phyloP scores from a whole-genome alignment of 2,113 vertebrate species.

The Sylvilagus bachmani region DNA sequence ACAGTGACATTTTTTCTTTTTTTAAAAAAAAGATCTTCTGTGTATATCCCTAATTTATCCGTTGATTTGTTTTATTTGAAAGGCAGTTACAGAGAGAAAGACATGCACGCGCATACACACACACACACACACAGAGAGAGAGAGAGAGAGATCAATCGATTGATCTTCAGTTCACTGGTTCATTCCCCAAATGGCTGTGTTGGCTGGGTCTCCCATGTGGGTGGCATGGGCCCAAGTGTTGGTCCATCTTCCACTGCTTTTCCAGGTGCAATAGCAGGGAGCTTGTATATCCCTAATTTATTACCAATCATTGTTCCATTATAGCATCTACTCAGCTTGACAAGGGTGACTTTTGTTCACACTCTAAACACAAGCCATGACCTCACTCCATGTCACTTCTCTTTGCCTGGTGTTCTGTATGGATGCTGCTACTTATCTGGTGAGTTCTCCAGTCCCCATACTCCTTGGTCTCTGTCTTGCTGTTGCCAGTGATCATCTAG shows the following conservation, averaged over 20 bases:
- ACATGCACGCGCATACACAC: no score
- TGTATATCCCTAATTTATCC: neutral
- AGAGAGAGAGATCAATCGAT: no score
- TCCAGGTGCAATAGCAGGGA: no score
- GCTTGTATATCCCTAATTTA: neutral
- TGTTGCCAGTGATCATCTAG: neutral
- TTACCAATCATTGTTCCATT: slow-evolving; percentile 24
- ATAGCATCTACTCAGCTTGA: neutral
- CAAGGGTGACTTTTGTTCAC: neutral
- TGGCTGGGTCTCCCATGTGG: no score
- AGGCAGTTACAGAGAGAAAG: no score
- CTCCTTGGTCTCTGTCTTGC: neutral
- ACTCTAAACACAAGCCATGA: neutral
- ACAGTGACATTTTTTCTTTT: no score
- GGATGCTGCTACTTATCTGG: neutral
- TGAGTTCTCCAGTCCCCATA: neutral
- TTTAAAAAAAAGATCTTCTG: neutral
- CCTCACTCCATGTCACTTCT: neutral
- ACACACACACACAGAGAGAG: no score
- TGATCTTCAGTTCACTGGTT: no score
- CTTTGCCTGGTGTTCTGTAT: neutral
- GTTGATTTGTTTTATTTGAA: no score
- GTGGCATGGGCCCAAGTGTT: no score
- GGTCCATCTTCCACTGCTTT: no score
- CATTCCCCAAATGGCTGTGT: no score